Percentiles rank a stretch among this genome's conserved stretches.
These are phyloP conservation scores for Scomber japonicus DNA, from an alignment of 2,113 vertebrate species.

Conservation along the genomic window DNA sequence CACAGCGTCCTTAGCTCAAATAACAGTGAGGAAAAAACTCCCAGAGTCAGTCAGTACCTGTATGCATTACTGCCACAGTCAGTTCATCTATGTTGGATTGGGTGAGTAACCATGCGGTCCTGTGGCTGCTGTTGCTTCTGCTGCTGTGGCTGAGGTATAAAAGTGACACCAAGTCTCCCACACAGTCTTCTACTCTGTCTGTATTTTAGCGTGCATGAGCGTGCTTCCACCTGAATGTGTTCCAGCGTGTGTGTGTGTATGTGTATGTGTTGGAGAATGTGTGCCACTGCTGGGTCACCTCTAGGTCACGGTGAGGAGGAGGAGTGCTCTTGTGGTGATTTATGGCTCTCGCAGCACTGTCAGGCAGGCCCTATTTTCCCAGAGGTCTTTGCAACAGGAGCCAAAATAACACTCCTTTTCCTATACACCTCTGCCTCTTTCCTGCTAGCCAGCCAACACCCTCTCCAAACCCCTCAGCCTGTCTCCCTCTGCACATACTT, in stretches of 20 bases:
- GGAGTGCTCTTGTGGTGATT: conserved; percentile 74
- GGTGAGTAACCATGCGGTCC: not conserved
- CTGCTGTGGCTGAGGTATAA: not conserved
- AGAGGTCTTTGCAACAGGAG: conserved; percentile 71
- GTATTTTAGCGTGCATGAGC: conserved; percentile 14
- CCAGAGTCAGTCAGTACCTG: not conserved
- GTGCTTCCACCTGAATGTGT: not conserved
- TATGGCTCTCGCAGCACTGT: conserved; percentile 72
- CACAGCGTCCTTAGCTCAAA: too few relatives aligned
- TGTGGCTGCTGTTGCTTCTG: not conserved
- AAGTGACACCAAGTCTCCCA: conserved; percentile 23
- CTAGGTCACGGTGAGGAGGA: conserved; percentile 67
- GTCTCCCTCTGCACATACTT: conserved; percentile 13
- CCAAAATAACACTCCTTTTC: conserved; percentile 71
- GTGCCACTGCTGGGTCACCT: conserved; percentile 59
- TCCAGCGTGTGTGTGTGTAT: conserved; percentile 3
- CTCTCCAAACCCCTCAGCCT: not conserved
- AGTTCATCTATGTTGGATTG: not conserved
- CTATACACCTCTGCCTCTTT: conserved; percentile 32
- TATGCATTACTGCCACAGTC: not conserved
- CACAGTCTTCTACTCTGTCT: conserved; percentile 7
- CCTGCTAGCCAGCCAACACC: conserved; percentile 31
- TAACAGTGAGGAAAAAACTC: not conserved
- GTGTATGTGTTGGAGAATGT: conserved; percentile 6
- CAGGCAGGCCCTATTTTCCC: conserved; percentile 76